phyloP scores from a whole-genome alignment of 2,888 invertebrate species.

The Trilocha varians region DNA sequence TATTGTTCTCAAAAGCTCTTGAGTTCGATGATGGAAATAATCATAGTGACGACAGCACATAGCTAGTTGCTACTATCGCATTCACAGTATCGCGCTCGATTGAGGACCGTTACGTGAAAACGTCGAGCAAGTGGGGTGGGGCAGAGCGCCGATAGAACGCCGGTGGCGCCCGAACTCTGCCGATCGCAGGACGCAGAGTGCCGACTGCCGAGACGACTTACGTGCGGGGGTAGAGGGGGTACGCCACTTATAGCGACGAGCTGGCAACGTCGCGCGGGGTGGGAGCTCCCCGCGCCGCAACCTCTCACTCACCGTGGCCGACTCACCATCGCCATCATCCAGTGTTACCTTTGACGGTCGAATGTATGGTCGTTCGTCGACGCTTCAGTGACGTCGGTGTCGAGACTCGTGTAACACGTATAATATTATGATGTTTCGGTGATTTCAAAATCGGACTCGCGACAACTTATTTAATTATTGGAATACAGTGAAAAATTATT shows the following conservation, averaged over 20 bases:
- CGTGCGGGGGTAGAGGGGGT: slow-evolving; percentile 67
- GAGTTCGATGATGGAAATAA: slow-evolving; percentile 38
- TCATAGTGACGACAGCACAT: slow-evolving; percentile 38
- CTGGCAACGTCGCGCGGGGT: slow-evolving; percentile 72
- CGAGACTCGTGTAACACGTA: slow-evolving; percentile 71
- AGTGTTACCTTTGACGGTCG: slow-evolving; percentile 77
- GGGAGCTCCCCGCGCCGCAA: slow-evolving; percentile 70
- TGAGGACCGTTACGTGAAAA: slow-evolving; percentile 73
- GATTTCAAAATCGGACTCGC: slow-evolving; percentile 66
- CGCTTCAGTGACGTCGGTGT: slow-evolving; percentile 69
- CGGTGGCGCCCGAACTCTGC: slow-evolving; percentile 64
- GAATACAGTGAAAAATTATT: slow-evolving; percentile 79
- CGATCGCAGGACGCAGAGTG: no score
- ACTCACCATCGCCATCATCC: slow-evolving; percentile 65
- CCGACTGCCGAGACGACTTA: slow-evolving; percentile 64
- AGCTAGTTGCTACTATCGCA: slow-evolving; percentile 58
- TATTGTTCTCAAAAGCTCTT: slow-evolving; percentile 22
- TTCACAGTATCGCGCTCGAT: slow-evolving; percentile 70
- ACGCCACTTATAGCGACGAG: slow-evolving; percentile 71
- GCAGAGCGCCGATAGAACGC: slow-evolving; percentile 55
- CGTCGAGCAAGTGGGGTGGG: slow-evolving; percentile 64
- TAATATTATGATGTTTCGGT: slow-evolving; percentile 62
- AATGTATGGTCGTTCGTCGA: slow-evolving; percentile 65
- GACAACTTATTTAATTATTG: slow-evolving; percentile 75
- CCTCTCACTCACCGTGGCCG: slow-evolving; percentile 76